These are phyloP conservation scores for Deroptyus accipitrinus DNA, from an alignment of 2,113 vertebrate species.

Conservation along the genomic window DNA sequence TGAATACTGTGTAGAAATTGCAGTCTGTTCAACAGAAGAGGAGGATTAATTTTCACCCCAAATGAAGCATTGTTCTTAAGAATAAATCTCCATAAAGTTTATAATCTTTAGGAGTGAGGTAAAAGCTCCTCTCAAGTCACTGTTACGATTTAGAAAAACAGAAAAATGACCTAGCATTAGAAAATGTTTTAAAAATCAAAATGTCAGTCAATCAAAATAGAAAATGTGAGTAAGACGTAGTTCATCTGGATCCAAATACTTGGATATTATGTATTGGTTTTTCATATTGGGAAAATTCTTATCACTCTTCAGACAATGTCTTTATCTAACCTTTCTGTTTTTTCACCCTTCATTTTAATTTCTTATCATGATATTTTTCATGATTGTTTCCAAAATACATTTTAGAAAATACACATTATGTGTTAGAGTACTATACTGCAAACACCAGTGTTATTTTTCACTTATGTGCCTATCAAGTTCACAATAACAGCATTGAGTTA, in stretches of 20 bases:
- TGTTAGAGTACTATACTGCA: not conserved
- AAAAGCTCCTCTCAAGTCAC: not conserved
- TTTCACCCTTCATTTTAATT: not conserved
- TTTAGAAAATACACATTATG: fast-evolving
- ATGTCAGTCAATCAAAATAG: not conserved
- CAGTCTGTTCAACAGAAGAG: not conserved
- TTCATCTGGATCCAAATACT: not conserved
- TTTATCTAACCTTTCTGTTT: not conserved
- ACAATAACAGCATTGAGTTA: not conserved
- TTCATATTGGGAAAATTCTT: not conserved
- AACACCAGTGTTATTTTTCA: not conserved
- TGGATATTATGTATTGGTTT: not conserved
- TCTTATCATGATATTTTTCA: not conserved
- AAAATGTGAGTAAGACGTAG: not conserved
- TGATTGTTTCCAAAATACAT: fast-evolving
- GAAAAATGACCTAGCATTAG: not conserved
- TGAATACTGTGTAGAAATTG: not conserved
- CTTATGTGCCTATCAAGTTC: not conserved
- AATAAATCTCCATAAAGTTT: not conserved
- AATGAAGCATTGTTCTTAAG: not conserved
- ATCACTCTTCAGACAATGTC: not conserved
- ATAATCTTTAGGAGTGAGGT: not conserved
- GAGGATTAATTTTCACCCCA: not conserved
- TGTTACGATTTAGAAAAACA: not conserved
- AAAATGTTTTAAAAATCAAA: not conserved